Conservation (phyloP, 2,888 invertebrate genomes). For the Ecliptopera silaceata region DNA sequence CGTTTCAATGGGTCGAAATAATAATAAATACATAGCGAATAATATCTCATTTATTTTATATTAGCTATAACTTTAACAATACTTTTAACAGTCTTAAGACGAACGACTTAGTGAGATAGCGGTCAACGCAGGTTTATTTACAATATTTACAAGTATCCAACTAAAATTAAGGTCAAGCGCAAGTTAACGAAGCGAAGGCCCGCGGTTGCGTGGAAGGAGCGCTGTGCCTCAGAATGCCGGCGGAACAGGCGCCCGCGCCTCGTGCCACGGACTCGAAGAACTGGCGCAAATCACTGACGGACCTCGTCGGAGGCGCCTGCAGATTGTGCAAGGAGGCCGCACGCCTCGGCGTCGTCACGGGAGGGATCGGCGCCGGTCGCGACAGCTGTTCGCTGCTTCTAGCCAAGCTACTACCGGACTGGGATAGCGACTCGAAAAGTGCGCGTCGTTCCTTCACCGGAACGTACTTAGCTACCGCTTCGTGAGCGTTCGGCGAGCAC, state of each 20-base stretch:
- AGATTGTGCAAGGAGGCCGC: constrained; percentile 87
- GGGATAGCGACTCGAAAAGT: constrained; percentile 87
- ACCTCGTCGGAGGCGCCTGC: constrained; percentile 78
- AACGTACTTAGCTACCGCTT: constrained; percentile 84
- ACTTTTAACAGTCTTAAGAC: constrained; percentile 82
- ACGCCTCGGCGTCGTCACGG: constrained; percentile 80
- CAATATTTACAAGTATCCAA: constrained; percentile 63
- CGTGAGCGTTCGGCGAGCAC: constrained; percentile 75
- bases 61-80: constrained; percentile 78
- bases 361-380: constrained; percentile 55
- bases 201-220: constrained; percentile 67
- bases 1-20: constrained; percentile 27
- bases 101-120: constrained; percentile 77
- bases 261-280: constrained; percentile 86
- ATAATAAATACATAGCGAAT: constrained; percentile 30
- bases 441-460: constrained; percentile 88
- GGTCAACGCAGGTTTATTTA: constrained; percentile 73
- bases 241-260: constrained; percentile 60
- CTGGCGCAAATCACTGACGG: constrained; percentile 87
- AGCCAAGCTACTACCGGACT: constrained; percentile 84
- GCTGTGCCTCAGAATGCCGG: constrained; percentile 61
- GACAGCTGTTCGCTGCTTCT: constrained; percentile 85
- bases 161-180: constrained; percentile 55
- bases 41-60: constrained; percentile 69
- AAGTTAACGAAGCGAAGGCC: constrained; percentile 69